phyloP scores from a whole-genome alignment of 2,797 vertebrate genomes.

The Fratercula arctica region DNA sequence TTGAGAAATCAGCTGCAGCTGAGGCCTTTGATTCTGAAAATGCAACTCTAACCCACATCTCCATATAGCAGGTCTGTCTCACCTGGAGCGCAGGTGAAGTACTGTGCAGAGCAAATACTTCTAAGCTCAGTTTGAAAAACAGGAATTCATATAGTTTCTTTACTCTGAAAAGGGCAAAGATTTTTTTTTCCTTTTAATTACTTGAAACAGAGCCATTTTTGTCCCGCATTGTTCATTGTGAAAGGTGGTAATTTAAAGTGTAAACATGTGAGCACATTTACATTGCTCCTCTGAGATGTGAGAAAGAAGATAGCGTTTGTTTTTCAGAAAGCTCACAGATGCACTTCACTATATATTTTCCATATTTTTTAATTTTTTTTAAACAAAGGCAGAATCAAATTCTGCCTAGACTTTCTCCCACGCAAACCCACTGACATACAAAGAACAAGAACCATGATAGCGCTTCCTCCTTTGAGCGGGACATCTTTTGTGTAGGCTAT shows the following conservation, averaged over 20 bases:
- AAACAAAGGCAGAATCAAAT: background rate
- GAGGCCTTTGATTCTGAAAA: background rate
- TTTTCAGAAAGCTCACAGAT: background rate
- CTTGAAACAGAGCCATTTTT: conserved; percentile 11
- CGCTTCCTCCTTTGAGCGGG: background rate
- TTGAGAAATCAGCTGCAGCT: background rate
- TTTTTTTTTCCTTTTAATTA: background rate
- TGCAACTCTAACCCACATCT: background rate
- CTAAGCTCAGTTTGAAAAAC: background rate
- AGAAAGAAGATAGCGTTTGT: background rate
- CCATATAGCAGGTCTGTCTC: background rate
- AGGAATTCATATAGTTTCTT: background rate
- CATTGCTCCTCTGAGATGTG: background rate
- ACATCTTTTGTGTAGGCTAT: background rate
- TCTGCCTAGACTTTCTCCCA: background rate
- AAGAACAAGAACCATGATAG: background rate
- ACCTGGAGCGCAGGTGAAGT: background rate
- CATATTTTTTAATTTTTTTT: background rate
- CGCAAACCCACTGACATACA: background rate
- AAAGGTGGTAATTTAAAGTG: conserved; percentile 7
- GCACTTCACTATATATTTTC: background rate
- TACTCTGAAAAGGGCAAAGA: background rate
- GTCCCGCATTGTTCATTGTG: background rate
- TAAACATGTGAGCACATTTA: background rate
- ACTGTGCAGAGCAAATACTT: background rate